Evolutionary conservation across 2,888 invertebrate genomes (phyloP).

Genomic region (Lamproptera curius): DNA sequence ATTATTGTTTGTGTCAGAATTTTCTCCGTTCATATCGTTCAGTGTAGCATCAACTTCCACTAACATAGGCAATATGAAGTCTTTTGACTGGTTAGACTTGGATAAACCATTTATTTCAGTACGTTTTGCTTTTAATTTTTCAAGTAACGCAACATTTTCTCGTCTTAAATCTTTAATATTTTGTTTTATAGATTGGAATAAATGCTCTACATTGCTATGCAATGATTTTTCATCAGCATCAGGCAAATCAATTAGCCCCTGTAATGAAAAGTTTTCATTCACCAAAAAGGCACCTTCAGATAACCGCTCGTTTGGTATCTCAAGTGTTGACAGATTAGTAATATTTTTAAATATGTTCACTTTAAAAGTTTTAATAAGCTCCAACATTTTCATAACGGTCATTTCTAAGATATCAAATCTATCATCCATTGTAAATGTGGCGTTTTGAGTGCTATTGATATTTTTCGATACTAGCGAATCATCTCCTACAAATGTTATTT

Average conservation of each 20-base stretch:
- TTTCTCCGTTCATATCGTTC: no score
- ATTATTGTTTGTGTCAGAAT: no score
- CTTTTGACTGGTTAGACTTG: constrained; percentile 18
- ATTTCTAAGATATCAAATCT: constrained; percentile 40
- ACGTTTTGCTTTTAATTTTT: constrained; percentile 29
- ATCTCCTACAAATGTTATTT: constrained; percentile 36
- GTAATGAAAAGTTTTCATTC: no score
- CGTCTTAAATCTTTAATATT: constrained; percentile 18
- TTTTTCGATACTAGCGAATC: no score
- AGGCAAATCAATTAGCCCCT: no score
- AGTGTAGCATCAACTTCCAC: no score
- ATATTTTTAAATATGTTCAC: not conserved
- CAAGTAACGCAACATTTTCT: constrained; percentile 3
- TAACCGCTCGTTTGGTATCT: no score
- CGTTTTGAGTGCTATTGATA: no score
- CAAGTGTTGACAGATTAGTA: not conserved
- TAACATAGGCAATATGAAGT: constrained; percentile 29
- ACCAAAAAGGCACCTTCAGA: no score
- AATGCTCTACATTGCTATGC: constrained; percentile 12
- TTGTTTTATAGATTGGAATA: constrained; percentile 24
- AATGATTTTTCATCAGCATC: not conserved
- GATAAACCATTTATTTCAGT: constrained; percentile 25
- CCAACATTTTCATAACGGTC: constrained; percentile 32
- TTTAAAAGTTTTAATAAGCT: constrained; percentile 34
- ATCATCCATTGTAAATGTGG: constrained; percentile 34